Conservation (phyloP, 1,140 invertebrate genomes). For the Drosophila persimilis region DNA sequence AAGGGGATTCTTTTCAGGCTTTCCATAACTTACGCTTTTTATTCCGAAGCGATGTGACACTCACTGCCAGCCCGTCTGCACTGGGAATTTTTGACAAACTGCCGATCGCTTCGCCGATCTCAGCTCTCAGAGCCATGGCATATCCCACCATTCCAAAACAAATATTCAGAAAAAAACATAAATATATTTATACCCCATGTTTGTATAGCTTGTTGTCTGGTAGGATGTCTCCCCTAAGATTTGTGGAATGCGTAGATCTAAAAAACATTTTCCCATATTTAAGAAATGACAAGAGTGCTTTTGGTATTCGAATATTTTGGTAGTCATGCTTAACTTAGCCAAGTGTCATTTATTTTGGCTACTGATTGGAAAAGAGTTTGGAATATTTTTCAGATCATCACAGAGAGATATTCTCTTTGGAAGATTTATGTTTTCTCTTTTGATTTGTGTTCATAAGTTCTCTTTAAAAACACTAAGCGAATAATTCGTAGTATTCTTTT, state of each 20-base stretch:
- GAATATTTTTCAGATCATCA: background rate
- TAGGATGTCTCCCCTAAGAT: conserved; percentile 19
- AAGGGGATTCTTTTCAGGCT: conserved; percentile 44
- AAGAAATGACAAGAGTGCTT: conserved; percentile 15
- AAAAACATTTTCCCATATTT: conserved; percentile 50
- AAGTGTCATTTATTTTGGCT: conserved; percentile 37
- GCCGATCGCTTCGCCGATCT: conserved; percentile 55
- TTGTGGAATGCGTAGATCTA: conserved; percentile 49
- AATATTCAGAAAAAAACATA: conserved; percentile 34
- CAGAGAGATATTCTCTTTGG: background rate
- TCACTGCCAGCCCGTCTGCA: conserved; percentile 40
- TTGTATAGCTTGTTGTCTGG: conserved; percentile 23
- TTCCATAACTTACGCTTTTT: conserved; percentile 73
- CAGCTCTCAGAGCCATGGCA: conserved; percentile 37
- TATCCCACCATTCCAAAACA: conserved; percentile 32
- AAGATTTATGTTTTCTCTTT: conserved; percentile 8
- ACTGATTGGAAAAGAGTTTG: conserved; percentile 29
- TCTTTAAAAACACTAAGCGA: background rate
- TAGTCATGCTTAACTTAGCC: conserved; percentile 19
- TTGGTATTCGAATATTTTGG: conserved; percentile 28
- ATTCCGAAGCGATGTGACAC: conserved; percentile 51
- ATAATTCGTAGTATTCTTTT: conserved; percentile 26
- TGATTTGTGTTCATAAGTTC: background rate
- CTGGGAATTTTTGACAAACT: conserved; percentile 76
- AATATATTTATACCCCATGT: conserved; percentile 9